Conservation (phyloP, 2,888 invertebrate species). For the Calliopum simillimum region DNA sequence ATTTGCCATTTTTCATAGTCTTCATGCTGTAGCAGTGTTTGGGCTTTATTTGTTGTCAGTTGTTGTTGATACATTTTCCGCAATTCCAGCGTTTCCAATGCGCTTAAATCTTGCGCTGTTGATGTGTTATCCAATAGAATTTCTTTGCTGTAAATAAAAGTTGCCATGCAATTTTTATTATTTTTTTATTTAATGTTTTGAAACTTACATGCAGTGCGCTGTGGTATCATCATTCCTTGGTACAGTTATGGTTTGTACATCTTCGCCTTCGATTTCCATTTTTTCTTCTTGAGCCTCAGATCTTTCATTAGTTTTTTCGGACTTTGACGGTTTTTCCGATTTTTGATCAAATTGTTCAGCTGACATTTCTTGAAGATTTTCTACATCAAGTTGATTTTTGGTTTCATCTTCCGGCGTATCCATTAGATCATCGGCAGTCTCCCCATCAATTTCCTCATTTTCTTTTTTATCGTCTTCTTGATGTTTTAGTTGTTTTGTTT, state of each 20-base stretch:
- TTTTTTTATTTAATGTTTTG: not conserved
- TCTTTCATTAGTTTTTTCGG: constrained; percentile 68
- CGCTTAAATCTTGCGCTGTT: constrained; percentile 56
- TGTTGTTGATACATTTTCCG: constrained; percentile 63
- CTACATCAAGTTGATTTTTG: constrained; percentile 44
- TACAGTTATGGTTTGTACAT: constrained; percentile 75
- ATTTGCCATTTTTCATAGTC: constrained; percentile 65
- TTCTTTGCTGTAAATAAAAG: constrained; percentile 55
- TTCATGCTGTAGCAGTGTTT: constrained; percentile 57
- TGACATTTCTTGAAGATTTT: constrained; percentile 60
- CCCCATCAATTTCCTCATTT: constrained; percentile 70
- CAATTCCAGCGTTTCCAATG: constrained; percentile 58
- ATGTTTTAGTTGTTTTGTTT: constrained; percentile 74
- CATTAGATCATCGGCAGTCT: constrained; percentile 65
- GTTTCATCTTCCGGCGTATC: constrained; percentile 69
- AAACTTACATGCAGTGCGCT: constrained; percentile 78
- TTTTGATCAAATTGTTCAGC: constrained; percentile 69
- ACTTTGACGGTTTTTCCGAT: constrained; percentile 62
- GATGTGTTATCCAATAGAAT: constrained; percentile 57
- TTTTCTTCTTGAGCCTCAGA: constrained; percentile 65
- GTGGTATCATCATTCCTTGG: constrained; percentile 78
- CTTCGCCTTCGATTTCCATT: constrained; percentile 81
- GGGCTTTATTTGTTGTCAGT: constrained; percentile 53
- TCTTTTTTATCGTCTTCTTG: constrained; percentile 72
- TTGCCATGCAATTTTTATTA: not conserved